Conservation (phyloP, 2,797 vertebrate species). For the Notamacropus eugenii region DNA sequence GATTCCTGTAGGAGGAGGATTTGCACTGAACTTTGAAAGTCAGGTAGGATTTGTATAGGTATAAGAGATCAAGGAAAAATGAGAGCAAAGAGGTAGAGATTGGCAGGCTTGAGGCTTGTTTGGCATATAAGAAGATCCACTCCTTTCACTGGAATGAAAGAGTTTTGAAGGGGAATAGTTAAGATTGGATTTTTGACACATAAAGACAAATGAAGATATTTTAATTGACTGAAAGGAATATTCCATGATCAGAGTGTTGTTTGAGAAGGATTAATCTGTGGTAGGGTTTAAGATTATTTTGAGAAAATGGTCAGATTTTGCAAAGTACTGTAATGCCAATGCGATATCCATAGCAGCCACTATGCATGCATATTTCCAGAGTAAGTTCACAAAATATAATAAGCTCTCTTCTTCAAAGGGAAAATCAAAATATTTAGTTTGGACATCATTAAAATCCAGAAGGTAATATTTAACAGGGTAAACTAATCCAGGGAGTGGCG, state of each 20-base stretch:
- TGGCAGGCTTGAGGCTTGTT: neutral
- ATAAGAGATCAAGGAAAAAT: neutral
- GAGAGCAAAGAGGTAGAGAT: neutral
- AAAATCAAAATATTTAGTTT: no score
- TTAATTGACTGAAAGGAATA: neutral
- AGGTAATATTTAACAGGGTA: no score
- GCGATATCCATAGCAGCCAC: no score
- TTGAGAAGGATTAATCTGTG: slow-evolving; percentile 33
- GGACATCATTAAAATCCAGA: no score
- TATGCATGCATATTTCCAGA: no score
- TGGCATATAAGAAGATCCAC: neutral
- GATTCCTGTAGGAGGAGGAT: neutral
- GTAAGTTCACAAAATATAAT: no score
- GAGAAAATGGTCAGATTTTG: neutral
- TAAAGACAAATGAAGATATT: neutral
- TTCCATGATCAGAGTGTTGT: neutral
- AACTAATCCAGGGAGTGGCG: no score
- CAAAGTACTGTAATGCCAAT: neutral
- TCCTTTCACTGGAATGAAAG: neutral
- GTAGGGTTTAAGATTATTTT: neutral
- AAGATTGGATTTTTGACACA: neutral
- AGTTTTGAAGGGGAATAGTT: neutral
- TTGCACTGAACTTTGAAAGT: neutral
- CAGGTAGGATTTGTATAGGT: neutral
- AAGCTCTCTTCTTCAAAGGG: no score